phyloP scores from a whole-genome alignment of 1,140 invertebrate genomes.

The Batillaria attramentaria region DNA sequence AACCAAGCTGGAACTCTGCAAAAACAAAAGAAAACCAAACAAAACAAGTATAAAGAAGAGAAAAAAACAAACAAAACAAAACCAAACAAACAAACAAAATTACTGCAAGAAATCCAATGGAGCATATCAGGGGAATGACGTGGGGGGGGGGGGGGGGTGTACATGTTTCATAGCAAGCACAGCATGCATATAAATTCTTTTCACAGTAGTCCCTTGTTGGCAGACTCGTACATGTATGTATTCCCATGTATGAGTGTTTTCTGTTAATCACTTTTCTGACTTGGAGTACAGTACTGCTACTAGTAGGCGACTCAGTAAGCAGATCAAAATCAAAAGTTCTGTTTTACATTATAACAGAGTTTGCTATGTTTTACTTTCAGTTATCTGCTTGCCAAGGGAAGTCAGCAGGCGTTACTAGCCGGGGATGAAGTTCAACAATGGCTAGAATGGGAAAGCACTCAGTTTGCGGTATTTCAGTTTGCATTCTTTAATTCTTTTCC shows the following conservation, averaged over 20 bases:
- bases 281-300: neutral
- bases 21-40: no score
- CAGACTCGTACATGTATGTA: neutral
- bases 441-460: constrained; percentile 83
- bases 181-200: neutral
- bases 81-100: no score
- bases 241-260: neutral
- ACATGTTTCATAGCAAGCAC: neutral
- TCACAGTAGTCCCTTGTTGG: neutral
- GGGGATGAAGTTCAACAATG: constrained; percentile 74
- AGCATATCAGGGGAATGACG: no score
- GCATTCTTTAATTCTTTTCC: no score
- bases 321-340: neutral
- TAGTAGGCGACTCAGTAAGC: neutral
- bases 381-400: constrained; percentile 6
- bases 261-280: neutral
- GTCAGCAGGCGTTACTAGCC: neutral
- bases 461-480: constrained; percentile 80
- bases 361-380: constrained; percentile 1
- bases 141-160: no score
- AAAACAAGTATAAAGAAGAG: no score
- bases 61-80: no score
- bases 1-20: no score
- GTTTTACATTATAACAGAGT: neutral
- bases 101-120: no score